Base-by-base conservation (phyloP, 2,113 vertebrate species). In the Labrus mixtus region DNA sequence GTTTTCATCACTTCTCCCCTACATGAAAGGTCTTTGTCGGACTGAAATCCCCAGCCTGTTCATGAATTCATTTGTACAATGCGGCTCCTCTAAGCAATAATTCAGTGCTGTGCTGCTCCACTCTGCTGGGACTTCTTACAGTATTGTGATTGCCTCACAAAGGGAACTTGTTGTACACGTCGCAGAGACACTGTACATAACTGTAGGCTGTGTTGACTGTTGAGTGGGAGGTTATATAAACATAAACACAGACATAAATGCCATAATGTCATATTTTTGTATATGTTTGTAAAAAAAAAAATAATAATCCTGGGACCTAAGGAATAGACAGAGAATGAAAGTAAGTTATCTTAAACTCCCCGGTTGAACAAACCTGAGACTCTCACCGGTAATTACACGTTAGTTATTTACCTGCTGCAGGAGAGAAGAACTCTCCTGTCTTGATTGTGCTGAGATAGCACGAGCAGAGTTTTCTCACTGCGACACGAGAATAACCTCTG, bases 401-500 rank as follows among this genome's bases (percentile, higher is more conserved):
- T 58, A 72, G 22, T 69, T 64, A 59, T 78, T 76, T 62, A 71
- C 20, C 39, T 66, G 56, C 50, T 72, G 41, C 20, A 37, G 60
- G 56, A 72, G 69, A 60, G 60, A 73, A 33, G 50, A 68, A 45
- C 29, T 23, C 33, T 57, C 29, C 50, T 12, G 56, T 46, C 73
- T 68, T 43, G 41, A 53, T 56, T 70, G 33, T 79, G 68, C 68
- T 56, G 56, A 69, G 66, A 76, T 43, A 64, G 56, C 72, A 62
- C 16, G 33, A n/a, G n/a, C 68, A 58, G 37, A 12, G 68, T 72
- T 71, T 63, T 85, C 53, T 77, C 76, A 51, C 70, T 63, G 67
- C 39, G 76, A 78, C 74, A 53, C 25, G 48, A 67, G 76, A 79
- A 76, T 74, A 74, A 75, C 80, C 75, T 79, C 84, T 64, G 81